Evolutionary conservation across 2,888 invertebrate genomes (phyloP), one percentile per base, ranked within the genome.

Genomic region (Ophraella communa): DNA sequence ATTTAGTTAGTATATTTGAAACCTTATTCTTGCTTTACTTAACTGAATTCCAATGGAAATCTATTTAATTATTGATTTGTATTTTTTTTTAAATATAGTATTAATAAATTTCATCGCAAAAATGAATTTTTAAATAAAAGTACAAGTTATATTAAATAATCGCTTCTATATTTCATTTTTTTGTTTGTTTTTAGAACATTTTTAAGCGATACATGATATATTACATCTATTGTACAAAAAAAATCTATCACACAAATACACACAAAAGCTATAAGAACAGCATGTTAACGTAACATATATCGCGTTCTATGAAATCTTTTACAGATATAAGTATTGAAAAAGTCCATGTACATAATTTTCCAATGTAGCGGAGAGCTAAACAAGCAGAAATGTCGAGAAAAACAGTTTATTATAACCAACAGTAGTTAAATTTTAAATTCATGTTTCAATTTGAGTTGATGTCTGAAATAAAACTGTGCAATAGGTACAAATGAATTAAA

Each of bases 221-320:
- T 85, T 85, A 86, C 84, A 85, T 83, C 85, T 86, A 86, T 85
- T 82, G 84, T 86, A 87, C 86, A 86, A 87, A 86, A 86, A 84
- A 84, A 83, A 73, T 72, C 79, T 82, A 81, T 81, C 80, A 82
- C 81, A 82, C 80, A 80, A 79, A 79, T 80, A 81, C 81, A 81
- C 81, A 82, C 81, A 79, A 78, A 81, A 81, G 79, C 77, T 78
- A 78, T 74, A 72, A 75, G 71, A 69, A 77, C 71, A 76, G 74
- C 75, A 73, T 75, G 66, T 74, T 69, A 74, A 76, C 71, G 59
- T 70, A 71, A 68, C 65, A 66, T 70, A n/a, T n/a, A 67, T 67
- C 33, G 49, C 42, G 51, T 60, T 65, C 57, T 57, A 53, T 52
- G 55, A 65, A 56, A 57, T 23, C 14, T 14, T 54, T 60, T 60